Percentiles rank a stretch among this genome's conserved stretches.
Evolutionary conservation across 2,113 vertebrate genomes (phyloP).

Genomic region (Mohoua ochrocephala): DNA sequence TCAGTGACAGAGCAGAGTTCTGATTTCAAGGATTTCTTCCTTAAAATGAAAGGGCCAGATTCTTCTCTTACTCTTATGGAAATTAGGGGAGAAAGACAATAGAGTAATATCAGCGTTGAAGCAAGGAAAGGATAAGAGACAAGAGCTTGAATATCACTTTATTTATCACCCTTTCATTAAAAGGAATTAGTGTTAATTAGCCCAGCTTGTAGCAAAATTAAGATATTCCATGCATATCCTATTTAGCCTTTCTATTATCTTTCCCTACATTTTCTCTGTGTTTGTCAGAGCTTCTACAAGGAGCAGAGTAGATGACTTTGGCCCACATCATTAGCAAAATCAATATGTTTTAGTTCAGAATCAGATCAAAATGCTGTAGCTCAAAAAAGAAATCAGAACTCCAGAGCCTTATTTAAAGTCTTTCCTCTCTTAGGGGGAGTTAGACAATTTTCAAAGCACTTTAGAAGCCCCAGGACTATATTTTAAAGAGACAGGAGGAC

Average conservation of each 20-base stretch:
- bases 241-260: background rate
- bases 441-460: background rate
- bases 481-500: background rate
- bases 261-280: background rate
- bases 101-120: background rate
- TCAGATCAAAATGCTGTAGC: background rate
- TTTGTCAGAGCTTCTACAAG: background rate
- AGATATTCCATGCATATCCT: background rate
- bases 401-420: background rate
- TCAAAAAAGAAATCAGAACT: background rate
- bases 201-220: background rate
- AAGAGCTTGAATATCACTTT: background rate
- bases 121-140: background rate
- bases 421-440: background rate
- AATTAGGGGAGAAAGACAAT: background rate
- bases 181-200: conserved; percentile 10
- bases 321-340: background rate
- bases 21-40: background rate
- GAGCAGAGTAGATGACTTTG: background rate
- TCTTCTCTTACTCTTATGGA: background rate
- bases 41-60: background rate
- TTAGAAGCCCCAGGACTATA: background rate
- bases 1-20: background rate
- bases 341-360: background rate
- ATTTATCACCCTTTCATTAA: background rate